These are phyloP conservation scores for Hestina assimilis DNA, from an alignment of 1,140 invertebrate species.

Conservation along the genomic window DNA sequence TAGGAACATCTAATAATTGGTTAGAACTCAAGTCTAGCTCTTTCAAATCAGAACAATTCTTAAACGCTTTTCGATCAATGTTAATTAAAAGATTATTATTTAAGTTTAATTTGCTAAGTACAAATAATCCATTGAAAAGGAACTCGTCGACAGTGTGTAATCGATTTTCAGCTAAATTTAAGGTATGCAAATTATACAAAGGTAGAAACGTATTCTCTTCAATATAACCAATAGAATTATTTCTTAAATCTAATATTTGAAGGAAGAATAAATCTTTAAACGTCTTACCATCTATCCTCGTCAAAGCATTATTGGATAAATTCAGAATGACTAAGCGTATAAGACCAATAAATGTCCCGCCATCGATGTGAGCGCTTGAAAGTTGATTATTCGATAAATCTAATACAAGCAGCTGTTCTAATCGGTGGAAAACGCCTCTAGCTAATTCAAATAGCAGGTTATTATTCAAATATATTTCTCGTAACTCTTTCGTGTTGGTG, in stretches of 20 bases:
- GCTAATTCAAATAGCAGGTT: constrained; percentile 89
- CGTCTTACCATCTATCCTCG: constrained; percentile 88
- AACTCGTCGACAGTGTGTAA: constrained; percentile 88
- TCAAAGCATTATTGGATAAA: constrained; percentile 91
- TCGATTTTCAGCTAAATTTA: constrained; percentile 91
- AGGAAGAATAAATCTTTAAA: constrained; percentile 94
- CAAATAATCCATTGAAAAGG: constrained; percentile 91
- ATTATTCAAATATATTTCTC: constrained; percentile 90
- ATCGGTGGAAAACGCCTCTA: constrained; percentile 87
- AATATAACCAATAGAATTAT: constrained; percentile 92
- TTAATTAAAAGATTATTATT: constrained; percentile 89
- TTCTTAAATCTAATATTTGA: constrained; percentile 91
- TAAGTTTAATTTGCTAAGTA: constrained; percentile 89
- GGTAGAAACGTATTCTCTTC: constrained; percentile 92
- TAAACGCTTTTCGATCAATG: constrained; percentile 89
- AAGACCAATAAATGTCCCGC: constrained; percentile 90
- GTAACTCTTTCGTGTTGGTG: constrained; percentile 85
- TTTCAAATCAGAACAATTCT: constrained; percentile 92
- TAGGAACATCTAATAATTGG: constrained; percentile 87
- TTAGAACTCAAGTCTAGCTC: constrained; percentile 94
- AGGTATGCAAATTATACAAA: constrained; percentile 91
- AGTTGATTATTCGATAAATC: constrained; percentile 94
- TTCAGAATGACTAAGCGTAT: constrained; percentile 91
- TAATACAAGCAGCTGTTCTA: constrained; percentile 90
- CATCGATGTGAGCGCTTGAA: constrained; percentile 88